Evolutionary conservation across 2,113 vertebrate species (phyloP).

Genomic region (Stigmatopora argus): DNA sequence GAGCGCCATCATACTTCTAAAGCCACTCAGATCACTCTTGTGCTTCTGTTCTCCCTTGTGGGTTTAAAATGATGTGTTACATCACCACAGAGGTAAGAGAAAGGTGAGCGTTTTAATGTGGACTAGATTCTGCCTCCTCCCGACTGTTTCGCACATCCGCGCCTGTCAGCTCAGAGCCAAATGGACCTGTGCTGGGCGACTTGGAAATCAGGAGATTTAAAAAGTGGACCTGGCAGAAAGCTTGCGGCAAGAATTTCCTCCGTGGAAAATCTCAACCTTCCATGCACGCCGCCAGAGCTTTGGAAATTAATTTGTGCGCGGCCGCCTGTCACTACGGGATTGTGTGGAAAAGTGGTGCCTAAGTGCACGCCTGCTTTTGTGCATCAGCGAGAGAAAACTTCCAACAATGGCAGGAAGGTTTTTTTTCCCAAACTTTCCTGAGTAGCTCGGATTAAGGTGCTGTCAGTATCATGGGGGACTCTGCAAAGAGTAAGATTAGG

Average conservation of each 20-base stretch:
- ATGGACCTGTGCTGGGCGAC: slow-evolving; percentile 41
- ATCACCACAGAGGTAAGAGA: slow-evolving; percentile 2
- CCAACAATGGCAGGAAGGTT: slow-evolving; percentile 26
- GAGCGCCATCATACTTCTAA: not conserved
- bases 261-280: slow-evolving; percentile 18
- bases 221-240: slow-evolving; percentile 33
- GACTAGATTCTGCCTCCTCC: not conserved
- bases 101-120: not conserved
- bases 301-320: slow-evolving; percentile 5
- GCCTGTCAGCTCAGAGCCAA: slow-evolving; percentile 40
- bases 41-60: not conserved
- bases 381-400: slow-evolving; percentile 22
- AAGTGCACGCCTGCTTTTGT: slow-evolving; percentile 2
- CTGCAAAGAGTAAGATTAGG: slow-evolving; percentile 59
- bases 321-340: not conserved
- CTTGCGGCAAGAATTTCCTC: slow-evolving; percentile 28
- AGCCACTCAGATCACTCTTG: not conserved
- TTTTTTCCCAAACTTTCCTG: slow-evolving; percentile 30
- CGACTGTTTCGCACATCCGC: not conserved
- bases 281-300: slow-evolving; percentile 14
- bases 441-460: slow-evolving; percentile 49
- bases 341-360: slow-evolving; percentile 8
- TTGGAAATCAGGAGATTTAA: slow-evolving; percentile 60
- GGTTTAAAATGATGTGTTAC: not conserved
- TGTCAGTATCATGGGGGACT: slow-evolving; percentile 51